Evolutionary conservation across 2,113 vertebrate species (phyloP).

Genomic region (human (Homo sapiens)): DNA sequence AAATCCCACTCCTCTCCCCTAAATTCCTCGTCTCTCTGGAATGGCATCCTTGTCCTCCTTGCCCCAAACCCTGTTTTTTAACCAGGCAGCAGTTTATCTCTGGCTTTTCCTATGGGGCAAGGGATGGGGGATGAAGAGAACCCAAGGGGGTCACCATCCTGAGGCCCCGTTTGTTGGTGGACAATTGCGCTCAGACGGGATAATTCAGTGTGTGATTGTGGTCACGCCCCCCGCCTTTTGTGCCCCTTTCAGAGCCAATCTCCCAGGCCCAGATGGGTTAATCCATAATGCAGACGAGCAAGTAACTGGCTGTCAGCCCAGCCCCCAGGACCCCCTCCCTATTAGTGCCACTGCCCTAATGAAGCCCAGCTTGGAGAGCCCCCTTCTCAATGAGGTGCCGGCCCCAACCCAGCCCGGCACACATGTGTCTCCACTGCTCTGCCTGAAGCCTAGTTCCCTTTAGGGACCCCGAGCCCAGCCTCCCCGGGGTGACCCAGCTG

Average conservation of each 20-base stretch:
- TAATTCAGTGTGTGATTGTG: slow-evolving; percentile 92
- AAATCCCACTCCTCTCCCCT: neutral
- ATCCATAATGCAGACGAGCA: slow-evolving; percentile 97
- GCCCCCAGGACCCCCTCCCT: slow-evolving; percentile 87
- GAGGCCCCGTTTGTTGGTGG: slow-evolving; percentile 74
- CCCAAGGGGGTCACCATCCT: slow-evolving; percentile 74
- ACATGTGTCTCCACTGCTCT: slow-evolving; percentile 95
- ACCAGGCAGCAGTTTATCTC: slow-evolving; percentile 57
- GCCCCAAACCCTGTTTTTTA: slow-evolving; percentile 40
- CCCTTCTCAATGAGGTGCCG: slow-evolving; percentile 88
- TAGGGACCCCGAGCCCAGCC: slow-evolving; percentile 74
- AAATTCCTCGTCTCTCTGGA: neutral
- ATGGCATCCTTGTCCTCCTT: neutral
- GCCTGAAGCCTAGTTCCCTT: slow-evolving; percentile 82
- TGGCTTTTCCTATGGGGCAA: slow-evolving; percentile 23
- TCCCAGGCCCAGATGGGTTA: slow-evolving; percentile 95
- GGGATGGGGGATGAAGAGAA: neutral
- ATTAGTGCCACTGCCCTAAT: slow-evolving; percentile 93
- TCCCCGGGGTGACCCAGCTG: slow-evolving; percentile 85
- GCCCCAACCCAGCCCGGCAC: slow-evolving; percentile 85
- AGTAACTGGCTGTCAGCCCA: slow-evolving; percentile 88
- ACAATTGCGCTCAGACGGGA: slow-evolving; percentile 90
- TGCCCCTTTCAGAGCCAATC: slow-evolving; percentile 92
- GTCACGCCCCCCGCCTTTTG: slow-evolving; percentile 91
- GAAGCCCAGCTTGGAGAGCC: slow-evolving; percentile 95